Evolutionary conservation across 2,797 vertebrate genomes (phyloP), one percentile per base, ranked within the genome.

Genomic region (Anabas testudineus): DNA sequence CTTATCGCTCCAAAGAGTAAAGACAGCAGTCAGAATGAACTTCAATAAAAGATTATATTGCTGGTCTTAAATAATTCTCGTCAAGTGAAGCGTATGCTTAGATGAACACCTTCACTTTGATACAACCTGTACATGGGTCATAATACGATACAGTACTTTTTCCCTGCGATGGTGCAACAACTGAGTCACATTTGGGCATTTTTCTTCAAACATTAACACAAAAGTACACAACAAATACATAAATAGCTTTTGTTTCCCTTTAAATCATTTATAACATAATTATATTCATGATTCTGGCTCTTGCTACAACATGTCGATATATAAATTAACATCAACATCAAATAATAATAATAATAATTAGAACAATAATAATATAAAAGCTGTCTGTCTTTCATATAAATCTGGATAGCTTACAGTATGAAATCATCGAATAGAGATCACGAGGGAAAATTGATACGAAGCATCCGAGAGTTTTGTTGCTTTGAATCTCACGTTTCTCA

Each of bases 171-270:
- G 88, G 79, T 79, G 81, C 79, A 90, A 87, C 86, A 71, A 71
- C 76, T 36, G 56, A 86, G 83, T 92, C 91, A 92, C 91, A 93
- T 92, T 90, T 90, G 82, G 82, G 82, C 81, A 78, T 78, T 86
- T 86, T 75, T 90, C 82, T 91, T 89, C 87, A 91, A 85, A 91
- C 85, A 88, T 70, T 75, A 84, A 91, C 89, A 89, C 82, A 81
- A 85, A 82, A 81, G 71, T 88, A 92, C 88, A 93, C 86, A 79
- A 91, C 88, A 93, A 89, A 92, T 85, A 93, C 83, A 94, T 94
- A 94, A 94, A 95, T 94, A 94, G 86, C 91, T 94, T 92, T 88
- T 90, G 83, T 91, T 90, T 91, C 85, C 92, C 88, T 93, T 94
- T 92, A 88, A 90, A 83, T 90, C 88, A 88, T 88, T 88, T 82